These are phyloP conservation scores for Ochotona princeps DNA, from an alignment of 2,113 vertebrate species.

Conservation along the genomic window DNA sequence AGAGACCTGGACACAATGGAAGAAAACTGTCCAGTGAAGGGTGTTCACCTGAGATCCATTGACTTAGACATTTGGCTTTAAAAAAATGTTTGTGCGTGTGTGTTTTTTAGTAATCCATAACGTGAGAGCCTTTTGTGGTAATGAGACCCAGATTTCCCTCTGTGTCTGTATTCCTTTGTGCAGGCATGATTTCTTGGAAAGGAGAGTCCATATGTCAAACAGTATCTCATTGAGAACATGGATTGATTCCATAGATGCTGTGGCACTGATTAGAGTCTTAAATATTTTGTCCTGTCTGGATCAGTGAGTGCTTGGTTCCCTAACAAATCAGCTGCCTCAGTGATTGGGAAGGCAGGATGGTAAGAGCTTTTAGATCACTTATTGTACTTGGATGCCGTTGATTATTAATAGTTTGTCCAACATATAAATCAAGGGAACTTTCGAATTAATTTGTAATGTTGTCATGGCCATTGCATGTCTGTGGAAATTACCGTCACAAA, in stretches of 20 bases:
- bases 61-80: constrained; percentile 75
- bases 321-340: constrained; percentile 74
- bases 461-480: constrained; percentile 56
- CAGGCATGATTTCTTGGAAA: constrained; percentile 71
- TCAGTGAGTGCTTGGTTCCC: constrained; percentile 76
- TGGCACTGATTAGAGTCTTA: constrained; percentile 77
- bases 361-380: constrained; percentile 71
- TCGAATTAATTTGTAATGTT: constrained; percentile 56
- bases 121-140: constrained; percentile 75
- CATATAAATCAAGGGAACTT: constrained; percentile 27
- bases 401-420: constrained; percentile 55
- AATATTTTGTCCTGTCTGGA: constrained; percentile 78
- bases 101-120: constrained; percentile 68
- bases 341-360: constrained; percentile 77
- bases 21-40: constrained; percentile 22
- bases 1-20: background rate
- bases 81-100: constrained; percentile 63
- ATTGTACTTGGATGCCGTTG: constrained; percentile 42
- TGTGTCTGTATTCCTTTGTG: constrained; percentile 71
- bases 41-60: constrained; percentile 65
- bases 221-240: constrained; percentile 66
- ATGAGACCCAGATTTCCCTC: constrained; percentile 82
- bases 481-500: constrained; percentile 54
- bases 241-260: constrained; percentile 59
- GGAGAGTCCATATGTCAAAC: constrained; percentile 50